phyloP scores from a whole-genome alignment of 2,888 invertebrate species.

The Sympetrum striolatum region DNA sequence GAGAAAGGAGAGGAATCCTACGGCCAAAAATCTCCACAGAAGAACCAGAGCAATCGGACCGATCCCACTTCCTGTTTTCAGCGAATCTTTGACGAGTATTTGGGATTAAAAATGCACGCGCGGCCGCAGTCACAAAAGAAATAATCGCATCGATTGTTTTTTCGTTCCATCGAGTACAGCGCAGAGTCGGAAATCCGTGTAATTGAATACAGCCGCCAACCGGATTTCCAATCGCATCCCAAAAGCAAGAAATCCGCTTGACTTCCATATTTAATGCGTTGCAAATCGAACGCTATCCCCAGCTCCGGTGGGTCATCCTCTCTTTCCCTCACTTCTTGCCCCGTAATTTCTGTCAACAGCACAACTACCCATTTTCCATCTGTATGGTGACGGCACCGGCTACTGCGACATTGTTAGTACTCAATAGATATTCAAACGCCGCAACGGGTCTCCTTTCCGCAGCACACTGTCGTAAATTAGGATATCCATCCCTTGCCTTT shows the following conservation, averaged over 20 bases:
- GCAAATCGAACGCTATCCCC: not conserved
- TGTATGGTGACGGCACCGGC: too few species aligned
- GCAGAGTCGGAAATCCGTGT: not conserved
- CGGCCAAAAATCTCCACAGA: too few species aligned
- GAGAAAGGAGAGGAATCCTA: too few species aligned
- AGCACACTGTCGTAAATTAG: too few species aligned
- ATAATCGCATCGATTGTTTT: not conserved
- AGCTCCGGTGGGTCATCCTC: not conserved
- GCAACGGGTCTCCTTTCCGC: too few species aligned
- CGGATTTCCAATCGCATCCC: not conserved
- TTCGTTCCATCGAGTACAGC: not conserved
- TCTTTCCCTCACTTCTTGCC: not conserved
- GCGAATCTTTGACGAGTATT: not conserved
- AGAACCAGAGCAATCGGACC: too few species aligned
- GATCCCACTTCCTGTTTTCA: not conserved
- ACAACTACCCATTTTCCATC: too few species aligned
- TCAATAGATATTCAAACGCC: too few species aligned
- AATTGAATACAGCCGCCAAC: not conserved
- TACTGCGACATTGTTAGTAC: too few species aligned
- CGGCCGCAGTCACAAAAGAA: not conserved
- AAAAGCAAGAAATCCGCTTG: not conserved
- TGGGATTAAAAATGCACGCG: not conserved
- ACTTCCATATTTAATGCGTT: not conserved
- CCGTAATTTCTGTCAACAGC: not conserved
- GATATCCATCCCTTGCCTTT: too few species aligned